Conservation (phyloP, 2,888 invertebrate species). For the Pseudococcus viburni region DNA sequence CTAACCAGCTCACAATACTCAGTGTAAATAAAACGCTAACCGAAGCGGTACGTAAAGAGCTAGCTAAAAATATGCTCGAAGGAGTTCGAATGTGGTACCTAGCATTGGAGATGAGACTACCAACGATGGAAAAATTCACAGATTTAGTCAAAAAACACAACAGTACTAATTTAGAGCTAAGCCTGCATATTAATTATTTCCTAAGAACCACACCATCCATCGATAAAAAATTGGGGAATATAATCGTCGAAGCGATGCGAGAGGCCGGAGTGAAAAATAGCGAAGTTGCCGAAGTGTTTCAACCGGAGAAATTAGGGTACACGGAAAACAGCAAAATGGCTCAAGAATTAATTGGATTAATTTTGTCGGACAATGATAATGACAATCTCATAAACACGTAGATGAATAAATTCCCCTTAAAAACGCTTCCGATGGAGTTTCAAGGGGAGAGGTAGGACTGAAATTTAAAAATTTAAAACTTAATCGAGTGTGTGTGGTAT, state of each 20-base stretch:
- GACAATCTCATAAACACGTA: no score
- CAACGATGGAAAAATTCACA: background rate
- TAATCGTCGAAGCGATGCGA: background rate
- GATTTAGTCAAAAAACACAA: background rate
- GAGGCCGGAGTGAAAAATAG: background rate
- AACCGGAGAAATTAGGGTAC: background rate
- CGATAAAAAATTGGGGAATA: background rate
- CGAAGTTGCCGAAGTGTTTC: background rate
- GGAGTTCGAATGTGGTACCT: background rate
- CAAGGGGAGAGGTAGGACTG: no score
- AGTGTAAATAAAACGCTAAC: background rate
- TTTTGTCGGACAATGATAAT: background rate
- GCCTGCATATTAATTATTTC: background rate
- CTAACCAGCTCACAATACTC: background rate
- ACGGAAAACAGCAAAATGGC: background rate
- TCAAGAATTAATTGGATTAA: background rate
- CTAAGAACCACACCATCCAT: background rate
- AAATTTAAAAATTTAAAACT: no score
- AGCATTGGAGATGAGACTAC: background rate
- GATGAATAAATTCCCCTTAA: no score
- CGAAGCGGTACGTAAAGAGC: background rate
- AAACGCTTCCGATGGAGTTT: no score
- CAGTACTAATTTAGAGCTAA: background rate
- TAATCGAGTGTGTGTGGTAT: no score
- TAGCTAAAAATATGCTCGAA: background rate